Base-by-base conservation (phyloP, 92 coral and sea anemone species). In the Galaxea fascicularis region DNA sequence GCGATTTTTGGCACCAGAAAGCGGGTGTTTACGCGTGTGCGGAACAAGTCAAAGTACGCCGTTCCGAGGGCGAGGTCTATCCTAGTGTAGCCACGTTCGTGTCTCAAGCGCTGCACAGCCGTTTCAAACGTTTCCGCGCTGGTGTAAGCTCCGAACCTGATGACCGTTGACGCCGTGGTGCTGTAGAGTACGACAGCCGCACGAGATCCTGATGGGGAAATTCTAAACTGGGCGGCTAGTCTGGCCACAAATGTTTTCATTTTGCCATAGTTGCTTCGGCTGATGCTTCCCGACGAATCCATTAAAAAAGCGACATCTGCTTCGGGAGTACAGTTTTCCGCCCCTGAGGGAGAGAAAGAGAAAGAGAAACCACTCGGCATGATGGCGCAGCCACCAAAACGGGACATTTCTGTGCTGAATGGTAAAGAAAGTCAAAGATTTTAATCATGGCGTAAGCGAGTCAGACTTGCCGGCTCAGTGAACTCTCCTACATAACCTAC, bases 1-100 rank as follows among this genome's bases (percentile, higher is more conserved):
- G 86, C 86, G 46, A 91, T 54, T 82, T 89, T 88, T 17, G 93
- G 96, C 20, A 89, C 91, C 13, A 95, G 94, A 49, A 85, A 90
- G n/a, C 97, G 90, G 53, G 94, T 79, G 22, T 87, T 88, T 39
- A 64, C 87, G 18, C 79, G 89, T 24, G 82, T n/a, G 39, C 88
- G 66, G 84, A 95, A 95, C 59, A 94, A 65, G 30, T 93, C 93
- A 16, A 52, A 45, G 49, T 67, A 76, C 15, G 94, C 91, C 35
- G 44, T 59, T 30, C 25, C 27, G 57, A 93, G 90, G 24, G 88
- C 93, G 25, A 66, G 74, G 59, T 90, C 93, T 39, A 90, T 86
- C 60, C 93, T 51, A 21, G 88, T 86, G 39, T 26, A 83, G 15
- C 93, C 93, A 21, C 93, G 76, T 35, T 64, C 66, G 28, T 71